Evolutionary conservation across 2,113 vertebrate genomes (phyloP).

Genomic region (Siniperca chuatsi): DNA sequence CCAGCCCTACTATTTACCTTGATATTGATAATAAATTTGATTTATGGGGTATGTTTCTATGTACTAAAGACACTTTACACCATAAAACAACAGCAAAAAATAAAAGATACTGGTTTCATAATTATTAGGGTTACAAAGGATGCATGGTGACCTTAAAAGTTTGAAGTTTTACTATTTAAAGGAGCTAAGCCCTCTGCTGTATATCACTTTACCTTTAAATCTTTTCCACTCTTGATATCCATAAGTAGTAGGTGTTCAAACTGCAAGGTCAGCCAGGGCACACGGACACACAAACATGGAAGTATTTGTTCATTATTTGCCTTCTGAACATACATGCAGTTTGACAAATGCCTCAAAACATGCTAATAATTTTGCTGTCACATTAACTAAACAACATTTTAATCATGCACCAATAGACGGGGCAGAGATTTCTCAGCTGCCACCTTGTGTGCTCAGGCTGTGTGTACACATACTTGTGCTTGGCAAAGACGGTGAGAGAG

Average conservation of each 20-base stretch:
- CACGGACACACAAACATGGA: constrained; percentile 1
- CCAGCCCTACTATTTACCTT: neutral
- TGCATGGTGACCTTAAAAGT: constrained; percentile 25
- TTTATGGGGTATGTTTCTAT: neutral
- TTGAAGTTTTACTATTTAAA: constrained; percentile 50
- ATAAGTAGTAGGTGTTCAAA: constrained; percentile 28
- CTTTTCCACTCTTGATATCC: constrained; percentile 33
- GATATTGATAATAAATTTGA: neutral
- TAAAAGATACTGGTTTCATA: neutral
- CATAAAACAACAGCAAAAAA: neutral
- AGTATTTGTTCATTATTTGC: neutral
- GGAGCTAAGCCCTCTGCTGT: constrained; percentile 33
- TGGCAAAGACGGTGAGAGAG: constrained; percentile 57
- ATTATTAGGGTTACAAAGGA: neutral
- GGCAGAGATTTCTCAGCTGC: constrained; percentile 54
- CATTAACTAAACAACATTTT: constrained; percentile 66
- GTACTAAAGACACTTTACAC: neutral
- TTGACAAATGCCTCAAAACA: constrained; percentile 29
- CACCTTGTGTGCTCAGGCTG: neutral
- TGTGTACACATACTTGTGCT: constrained; percentile 29
- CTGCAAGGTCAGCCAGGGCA: constrained; percentile 19
- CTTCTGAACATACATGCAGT: constrained; percentile 24
- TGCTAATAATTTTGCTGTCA: constrained; percentile 61
- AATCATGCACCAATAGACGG: constrained; percentile 21
- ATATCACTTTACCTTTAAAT: constrained; percentile 71